Evolutionary conservation across 2,113 vertebrate genomes (phyloP).

Genomic region (Mobula hypostoma): DNA sequence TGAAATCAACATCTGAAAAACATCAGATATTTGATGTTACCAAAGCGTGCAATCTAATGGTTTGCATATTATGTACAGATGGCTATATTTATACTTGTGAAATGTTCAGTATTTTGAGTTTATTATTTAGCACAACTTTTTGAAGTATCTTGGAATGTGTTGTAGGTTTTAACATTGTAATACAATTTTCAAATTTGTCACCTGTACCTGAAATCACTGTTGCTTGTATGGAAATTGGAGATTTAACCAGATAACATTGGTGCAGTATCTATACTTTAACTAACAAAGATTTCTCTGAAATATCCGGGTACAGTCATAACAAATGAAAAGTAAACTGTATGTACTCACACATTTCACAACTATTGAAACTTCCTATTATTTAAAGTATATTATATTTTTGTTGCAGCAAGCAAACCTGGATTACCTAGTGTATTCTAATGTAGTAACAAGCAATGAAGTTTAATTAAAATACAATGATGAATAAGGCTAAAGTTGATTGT

Average conservation of each 20-base stretch:
- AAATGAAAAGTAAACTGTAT: constrained; percentile 35
- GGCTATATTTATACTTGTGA: constrained; percentile 37
- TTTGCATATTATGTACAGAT: constrained; percentile 36
- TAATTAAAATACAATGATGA: constrained; percentile 4
- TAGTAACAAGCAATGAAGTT: constrained; percentile 4
- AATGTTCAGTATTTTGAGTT: constrained; percentile 37
- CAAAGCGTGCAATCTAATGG: constrained; percentile 33
- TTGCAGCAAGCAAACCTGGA: constrained; percentile 15
- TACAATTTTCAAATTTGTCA: constrained; percentile 33
- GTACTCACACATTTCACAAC: constrained; percentile 22
- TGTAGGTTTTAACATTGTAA: constrained; percentile 36
- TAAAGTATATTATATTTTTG: neutral
- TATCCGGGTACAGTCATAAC: constrained; percentile 34
- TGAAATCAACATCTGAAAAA: constrained; percentile 34
- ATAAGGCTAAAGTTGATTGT: neutral
- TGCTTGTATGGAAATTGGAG: constrained; percentile 35
- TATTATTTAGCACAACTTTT: constrained; percentile 33
- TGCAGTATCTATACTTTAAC: constrained; percentile 28
- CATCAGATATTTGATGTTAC: constrained; percentile 30
- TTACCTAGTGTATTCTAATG: constrained; percentile 12
- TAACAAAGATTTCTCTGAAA: constrained; percentile 24
- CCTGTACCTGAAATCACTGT: constrained; percentile 15
- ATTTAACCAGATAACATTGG: constrained; percentile 35
- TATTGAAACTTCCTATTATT: neutral
- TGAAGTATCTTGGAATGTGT: constrained; percentile 36